Evolutionary conservation across 2,113 vertebrate genomes (phyloP).

Genomic region (Chiloscyllium plagiosum): DNA sequence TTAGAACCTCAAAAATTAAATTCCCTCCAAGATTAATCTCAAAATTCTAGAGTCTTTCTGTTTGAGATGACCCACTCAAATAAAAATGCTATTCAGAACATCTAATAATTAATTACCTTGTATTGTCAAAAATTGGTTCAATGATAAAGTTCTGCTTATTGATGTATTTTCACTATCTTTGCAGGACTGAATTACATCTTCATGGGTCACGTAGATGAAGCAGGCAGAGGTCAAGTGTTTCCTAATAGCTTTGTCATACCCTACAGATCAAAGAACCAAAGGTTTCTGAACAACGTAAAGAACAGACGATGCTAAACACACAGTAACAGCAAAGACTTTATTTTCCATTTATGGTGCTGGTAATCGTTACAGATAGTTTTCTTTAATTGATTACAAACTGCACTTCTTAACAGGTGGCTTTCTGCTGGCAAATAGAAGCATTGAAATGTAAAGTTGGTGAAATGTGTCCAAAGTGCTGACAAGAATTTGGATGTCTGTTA

Average conservation of each 20-base stretch:
- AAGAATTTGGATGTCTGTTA: not conserved
- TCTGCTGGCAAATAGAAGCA: not conserved
- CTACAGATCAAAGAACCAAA: conserved; percentile 91
- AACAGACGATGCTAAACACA: conserved; percentile 74
- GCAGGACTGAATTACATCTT: conserved; percentile 94
- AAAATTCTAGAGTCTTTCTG: not conserved
- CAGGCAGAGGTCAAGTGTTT: conserved; percentile 78
- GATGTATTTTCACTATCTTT: conserved; percentile 42
- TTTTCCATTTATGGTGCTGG: conserved; percentile 27
- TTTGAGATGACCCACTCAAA: not conserved
- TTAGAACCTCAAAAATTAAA: not conserved
- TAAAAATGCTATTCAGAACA: not conserved
- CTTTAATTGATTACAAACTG: not conserved
- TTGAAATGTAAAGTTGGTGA: not conserved
- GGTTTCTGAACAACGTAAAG: conserved; percentile 73
- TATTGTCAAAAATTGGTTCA: not conserved
- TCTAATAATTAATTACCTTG: not conserved
- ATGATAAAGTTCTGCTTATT: not conserved
- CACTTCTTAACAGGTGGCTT: not conserved
- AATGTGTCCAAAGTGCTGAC: not conserved
- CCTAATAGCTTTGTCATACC: conserved; percentile 83
- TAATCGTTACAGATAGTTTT: not conserved
- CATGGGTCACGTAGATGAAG: conserved; percentile 89
- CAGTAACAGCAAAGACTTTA: not conserved
- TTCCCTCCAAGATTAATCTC: not conserved